Percentiles rank a stretch among this genome's conserved stretches.
Evolutionary conservation across 1,140 invertebrate genomes (phyloP).

Genomic region (Pseudomyrmex flavicornis): DNA sequence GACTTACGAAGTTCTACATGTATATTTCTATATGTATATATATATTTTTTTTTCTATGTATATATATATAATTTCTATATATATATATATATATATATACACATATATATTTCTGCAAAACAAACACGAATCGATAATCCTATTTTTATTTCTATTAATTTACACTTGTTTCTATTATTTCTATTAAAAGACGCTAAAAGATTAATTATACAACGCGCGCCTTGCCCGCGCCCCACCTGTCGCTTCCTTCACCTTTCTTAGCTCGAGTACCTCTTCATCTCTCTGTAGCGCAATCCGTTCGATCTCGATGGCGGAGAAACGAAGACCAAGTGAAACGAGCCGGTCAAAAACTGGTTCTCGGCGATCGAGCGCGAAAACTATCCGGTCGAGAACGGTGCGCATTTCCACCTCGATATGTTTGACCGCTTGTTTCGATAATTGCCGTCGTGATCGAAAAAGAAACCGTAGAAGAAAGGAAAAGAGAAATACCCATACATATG

Average conservation of each 20-base stretch:
- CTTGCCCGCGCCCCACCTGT: slow-evolving; percentile 9
- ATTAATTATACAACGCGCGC: too few relatives aligned
- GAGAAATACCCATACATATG: not conserved
- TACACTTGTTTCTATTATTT: not conserved
- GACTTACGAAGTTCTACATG: too few relatives aligned
- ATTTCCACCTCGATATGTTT: slow-evolving; percentile 31
- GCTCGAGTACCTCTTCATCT: slow-evolving; percentile 32
- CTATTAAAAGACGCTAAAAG: too few relatives aligned
- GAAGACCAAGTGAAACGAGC: slow-evolving; percentile 61
- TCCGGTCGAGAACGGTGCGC: slow-evolving; percentile 15
- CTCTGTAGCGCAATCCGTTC: slow-evolving; percentile 14
- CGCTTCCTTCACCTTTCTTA: slow-evolving; percentile 15
- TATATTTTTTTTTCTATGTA: too few relatives aligned
- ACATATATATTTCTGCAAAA: too few relatives aligned
- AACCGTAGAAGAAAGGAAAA: too few relatives aligned
- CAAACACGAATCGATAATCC: too few relatives aligned
- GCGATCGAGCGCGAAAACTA: slow-evolving; percentile 52
- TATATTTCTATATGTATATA: too few relatives aligned
- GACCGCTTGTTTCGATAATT: slow-evolving; percentile 12
- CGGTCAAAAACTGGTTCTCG: slow-evolving; percentile 67
- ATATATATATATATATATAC: too few relatives aligned
- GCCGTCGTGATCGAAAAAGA: not conserved
- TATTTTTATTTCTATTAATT: not conserved
- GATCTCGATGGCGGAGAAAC: slow-evolving; percentile 38
- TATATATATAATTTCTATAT: too few relatives aligned